Percentiles rank a stretch among this genome's conserved stretches.
Conservation (phyloP, 2,888 invertebrate species). For the Lepetodrilus schrolli region DNA sequence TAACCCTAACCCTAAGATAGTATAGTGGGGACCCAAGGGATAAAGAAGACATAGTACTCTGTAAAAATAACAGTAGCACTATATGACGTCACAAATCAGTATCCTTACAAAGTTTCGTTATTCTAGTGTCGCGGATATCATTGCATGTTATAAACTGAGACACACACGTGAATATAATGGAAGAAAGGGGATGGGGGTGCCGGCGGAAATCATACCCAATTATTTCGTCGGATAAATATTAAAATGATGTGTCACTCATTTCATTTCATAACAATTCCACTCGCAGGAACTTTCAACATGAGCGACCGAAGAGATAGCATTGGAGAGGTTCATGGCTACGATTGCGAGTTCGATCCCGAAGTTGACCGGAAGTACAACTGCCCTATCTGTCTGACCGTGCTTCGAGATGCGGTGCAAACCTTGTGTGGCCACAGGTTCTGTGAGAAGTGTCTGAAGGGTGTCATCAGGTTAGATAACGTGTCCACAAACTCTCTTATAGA, state of each 20-base stretch:
- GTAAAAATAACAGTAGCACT: no score
- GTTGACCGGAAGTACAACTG: slow-evolving; percentile 66
- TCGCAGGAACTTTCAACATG: not conserved
- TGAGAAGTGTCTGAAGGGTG: slow-evolving; percentile 54
- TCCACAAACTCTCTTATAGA: not conserved
- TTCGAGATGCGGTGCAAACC: slow-evolving; percentile 68
- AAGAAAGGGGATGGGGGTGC: no score
- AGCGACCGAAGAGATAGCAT: not conserved
- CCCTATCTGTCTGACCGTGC: slow-evolving; percentile 65
- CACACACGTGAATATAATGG: no score
- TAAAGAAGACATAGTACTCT: no score
- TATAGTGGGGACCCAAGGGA: no score
- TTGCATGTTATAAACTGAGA: no score
- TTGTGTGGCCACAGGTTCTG: slow-evolving; percentile 72
- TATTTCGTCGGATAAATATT: not conserved
- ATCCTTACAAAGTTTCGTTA: no score
- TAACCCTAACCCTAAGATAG: no score
- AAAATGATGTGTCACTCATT: not conserved
- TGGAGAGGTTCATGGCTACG: slow-evolving; percentile 44
- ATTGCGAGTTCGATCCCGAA: slow-evolving; percentile 51
- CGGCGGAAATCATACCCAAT: no score
- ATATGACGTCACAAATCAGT: no score
- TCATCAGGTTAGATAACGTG: slow-evolving; percentile 39
- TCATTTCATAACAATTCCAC: not conserved
- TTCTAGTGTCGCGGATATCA: no score